Evolutionary conservation across 2,888 invertebrate genomes (phyloP).

Genomic region (Oeneis ivallda): DNA sequence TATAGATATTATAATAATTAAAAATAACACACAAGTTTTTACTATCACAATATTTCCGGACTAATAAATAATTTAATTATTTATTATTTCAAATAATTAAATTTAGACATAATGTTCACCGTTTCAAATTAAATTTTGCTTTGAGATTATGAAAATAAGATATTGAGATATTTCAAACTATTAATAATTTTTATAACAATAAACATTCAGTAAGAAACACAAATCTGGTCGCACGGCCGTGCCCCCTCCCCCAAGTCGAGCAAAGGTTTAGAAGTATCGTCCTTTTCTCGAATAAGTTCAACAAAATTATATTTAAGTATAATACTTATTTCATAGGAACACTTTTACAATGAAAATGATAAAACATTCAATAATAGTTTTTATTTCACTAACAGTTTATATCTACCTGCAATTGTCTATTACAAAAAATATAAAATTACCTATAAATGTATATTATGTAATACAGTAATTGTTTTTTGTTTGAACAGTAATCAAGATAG

Average conservation of each 20-base stretch:
- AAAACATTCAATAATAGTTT: background rate
- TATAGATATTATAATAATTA: background rate
- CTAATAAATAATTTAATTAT: background rate
- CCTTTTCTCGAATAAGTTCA: background rate
- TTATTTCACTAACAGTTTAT: conserved; percentile 15
- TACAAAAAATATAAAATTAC: conserved; percentile 43
- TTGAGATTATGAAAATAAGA: too few relatives aligned
- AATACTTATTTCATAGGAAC: conserved; percentile 4
- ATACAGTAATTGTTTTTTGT: background rate
- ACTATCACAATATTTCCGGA: background rate
- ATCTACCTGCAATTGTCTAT: conserved; percentile 23
- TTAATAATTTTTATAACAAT: background rate
- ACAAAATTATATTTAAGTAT: background rate
- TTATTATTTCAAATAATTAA: background rate
- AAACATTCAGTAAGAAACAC: too few relatives aligned
- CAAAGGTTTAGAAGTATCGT: too few relatives aligned
- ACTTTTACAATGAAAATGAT: conserved; percentile 3
- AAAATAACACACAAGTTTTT: background rate
- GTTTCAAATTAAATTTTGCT: background rate
- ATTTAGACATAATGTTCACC: background rate
- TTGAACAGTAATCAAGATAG: background rate
- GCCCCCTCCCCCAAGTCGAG: too few relatives aligned
- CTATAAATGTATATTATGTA: conserved; percentile 12
- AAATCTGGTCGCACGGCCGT: too few relatives aligned
- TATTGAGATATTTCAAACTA: too few relatives aligned